Evolutionary conservation across 2,113 vertebrate species (phyloP).

Genomic region (Neolamprologus longior): DNA sequence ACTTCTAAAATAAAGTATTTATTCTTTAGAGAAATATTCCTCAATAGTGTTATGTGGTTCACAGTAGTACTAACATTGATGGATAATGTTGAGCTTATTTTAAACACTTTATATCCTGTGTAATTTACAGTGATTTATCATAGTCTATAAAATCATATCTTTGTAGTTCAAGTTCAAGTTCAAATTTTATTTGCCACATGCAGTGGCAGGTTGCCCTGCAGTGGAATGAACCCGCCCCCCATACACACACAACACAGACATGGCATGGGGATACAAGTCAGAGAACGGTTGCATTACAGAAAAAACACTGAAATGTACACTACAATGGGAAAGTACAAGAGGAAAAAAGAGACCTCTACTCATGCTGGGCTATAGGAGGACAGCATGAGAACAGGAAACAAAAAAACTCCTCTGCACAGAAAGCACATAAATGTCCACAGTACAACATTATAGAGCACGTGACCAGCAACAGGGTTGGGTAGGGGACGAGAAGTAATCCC

Average conservation of each 20-base stretch:
- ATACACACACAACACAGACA: background rate
- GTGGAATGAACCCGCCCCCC: background rate
- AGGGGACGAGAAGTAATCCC: too few species aligned
- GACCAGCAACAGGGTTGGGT: background rate
- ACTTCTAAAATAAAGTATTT: background rate
- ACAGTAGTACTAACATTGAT: background rate
- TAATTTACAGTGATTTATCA: background rate
- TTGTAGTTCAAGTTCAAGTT: background rate
- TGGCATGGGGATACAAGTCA: fast-evolving
- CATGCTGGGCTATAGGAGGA: background rate
- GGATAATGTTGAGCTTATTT: background rate
- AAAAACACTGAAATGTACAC: background rate
- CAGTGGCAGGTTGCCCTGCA: background rate
- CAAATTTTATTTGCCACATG: background rate
- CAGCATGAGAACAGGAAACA: background rate
- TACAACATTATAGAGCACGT: background rate
- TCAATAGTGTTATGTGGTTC: background rate
- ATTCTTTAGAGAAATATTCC: background rate
- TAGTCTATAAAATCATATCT: background rate
- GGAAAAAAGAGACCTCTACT: background rate
- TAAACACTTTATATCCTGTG: background rate
- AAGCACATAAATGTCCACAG: background rate
- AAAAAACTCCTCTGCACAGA: background rate
- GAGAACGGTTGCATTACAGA: background rate
- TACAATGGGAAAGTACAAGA: background rate